A percentile compares a stretch with the other conserved stretches of the same genome.
Conservation (phyloP, 2,888 invertebrate genomes). For the Caenorhabditis sinica region DNA sequence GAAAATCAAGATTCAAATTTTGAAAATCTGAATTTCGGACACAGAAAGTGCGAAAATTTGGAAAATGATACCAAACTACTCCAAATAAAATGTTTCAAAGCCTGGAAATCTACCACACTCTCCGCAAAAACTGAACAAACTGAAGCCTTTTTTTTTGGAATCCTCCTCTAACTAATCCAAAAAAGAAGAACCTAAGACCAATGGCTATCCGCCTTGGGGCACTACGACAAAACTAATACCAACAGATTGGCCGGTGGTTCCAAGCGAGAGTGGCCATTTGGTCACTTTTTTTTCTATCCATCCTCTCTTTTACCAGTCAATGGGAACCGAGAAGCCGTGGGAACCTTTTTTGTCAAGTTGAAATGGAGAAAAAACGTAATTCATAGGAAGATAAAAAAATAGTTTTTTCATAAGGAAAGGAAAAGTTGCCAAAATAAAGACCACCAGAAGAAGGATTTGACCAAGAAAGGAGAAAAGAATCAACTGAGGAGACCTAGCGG, state of each 20-base stretch:
- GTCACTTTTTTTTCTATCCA: constrained; percentile 37
- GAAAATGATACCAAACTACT: no score
- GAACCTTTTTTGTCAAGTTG: constrained; percentile 16
- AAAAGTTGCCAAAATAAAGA: constrained; percentile 8
- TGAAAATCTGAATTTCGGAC: no score
- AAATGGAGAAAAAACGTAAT: constrained; percentile 24
- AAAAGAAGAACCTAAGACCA: constrained; percentile 9
- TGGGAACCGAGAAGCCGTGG: constrained; percentile 55
- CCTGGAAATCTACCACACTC: background rate
- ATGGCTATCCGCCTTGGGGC: constrained; percentile 13
- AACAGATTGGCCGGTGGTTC: constrained; percentile 59
- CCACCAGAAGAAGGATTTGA: background rate
- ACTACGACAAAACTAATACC: constrained; percentile 51
- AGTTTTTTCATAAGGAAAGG: background rate
- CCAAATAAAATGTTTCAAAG: no score
- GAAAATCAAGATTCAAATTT: no score
- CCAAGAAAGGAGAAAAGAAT: background rate
- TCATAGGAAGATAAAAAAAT: constrained; percentile 16
- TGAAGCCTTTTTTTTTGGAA: constrained; percentile 1
- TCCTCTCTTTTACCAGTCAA: background rate
- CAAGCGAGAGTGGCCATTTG: constrained; percentile 34
- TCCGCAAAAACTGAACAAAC: no score
- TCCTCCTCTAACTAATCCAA: constrained; percentile 28
- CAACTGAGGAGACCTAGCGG: constrained; percentile 29
- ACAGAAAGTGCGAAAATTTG: no score